A percentile compares a stretch with the other conserved stretches of the same genome.
phyloP scores from a whole-genome alignment of 2,888 invertebrate species.

The Hipparchia semele region DNA sequence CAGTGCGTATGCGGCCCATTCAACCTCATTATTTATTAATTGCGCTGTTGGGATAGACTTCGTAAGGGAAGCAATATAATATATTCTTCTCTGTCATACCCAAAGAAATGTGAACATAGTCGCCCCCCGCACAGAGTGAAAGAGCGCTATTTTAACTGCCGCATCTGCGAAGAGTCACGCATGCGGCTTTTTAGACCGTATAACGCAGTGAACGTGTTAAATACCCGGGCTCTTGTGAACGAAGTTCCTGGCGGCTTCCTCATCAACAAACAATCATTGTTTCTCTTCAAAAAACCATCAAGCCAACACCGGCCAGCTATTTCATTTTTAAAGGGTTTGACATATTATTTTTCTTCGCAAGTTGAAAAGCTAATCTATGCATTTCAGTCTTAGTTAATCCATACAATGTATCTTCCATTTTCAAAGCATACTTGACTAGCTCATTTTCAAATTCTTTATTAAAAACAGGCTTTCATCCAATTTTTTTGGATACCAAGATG shows the following conservation, averaged over 20 bases:
- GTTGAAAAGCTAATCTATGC: constrained; percentile 32
- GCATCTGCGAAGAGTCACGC: no score
- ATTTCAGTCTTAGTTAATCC: constrained; percentile 19
- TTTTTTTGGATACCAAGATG: neutral
- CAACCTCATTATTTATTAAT: no score
- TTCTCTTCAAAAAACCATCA: constrained; percentile 35
- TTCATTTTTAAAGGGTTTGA: constrained; percentile 27
- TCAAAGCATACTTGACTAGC: neutral
- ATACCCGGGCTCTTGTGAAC: constrained; percentile 35
- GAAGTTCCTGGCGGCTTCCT: constrained; percentile 39
- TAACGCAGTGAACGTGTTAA: constrained; percentile 9
- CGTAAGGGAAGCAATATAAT: no score
- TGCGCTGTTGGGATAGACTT: no score
- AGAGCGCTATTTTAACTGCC: no score
- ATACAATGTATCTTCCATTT: neutral
- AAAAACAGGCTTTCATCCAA: neutral
- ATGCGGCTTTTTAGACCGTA: no score
- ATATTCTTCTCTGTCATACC: no score
- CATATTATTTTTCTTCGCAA: constrained; percentile 34
- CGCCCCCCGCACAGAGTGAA: no score
- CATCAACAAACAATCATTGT: constrained; percentile 29
- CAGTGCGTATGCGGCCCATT: no score
- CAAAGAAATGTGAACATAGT: no score
- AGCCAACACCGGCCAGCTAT: constrained; percentile 38
- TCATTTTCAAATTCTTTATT: neutral